Evolutionary conservation across 2,113 vertebrate species (phyloP).

Genomic region (Capricornis sumatraensis): DNA sequence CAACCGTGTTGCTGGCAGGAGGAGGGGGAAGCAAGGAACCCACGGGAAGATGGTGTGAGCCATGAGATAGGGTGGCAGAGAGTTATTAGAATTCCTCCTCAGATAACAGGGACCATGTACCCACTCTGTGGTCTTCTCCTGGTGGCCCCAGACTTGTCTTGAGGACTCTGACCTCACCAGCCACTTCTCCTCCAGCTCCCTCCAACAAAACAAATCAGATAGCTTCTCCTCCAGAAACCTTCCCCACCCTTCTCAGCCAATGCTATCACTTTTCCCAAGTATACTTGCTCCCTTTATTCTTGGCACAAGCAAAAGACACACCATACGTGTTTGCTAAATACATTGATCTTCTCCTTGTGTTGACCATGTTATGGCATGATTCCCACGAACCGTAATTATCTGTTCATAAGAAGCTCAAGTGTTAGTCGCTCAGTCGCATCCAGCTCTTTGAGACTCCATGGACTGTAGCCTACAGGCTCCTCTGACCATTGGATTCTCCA

Average conservation of each 20-base stretch:
- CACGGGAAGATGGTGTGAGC: accelerated
- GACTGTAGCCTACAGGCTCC: background rate
- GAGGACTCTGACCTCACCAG: background rate
- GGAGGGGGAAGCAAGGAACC: background rate
- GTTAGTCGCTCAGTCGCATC: background rate
- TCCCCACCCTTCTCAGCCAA: background rate
- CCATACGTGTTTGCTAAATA: background rate
- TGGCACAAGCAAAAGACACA: background rate
- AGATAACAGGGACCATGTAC: accelerated
- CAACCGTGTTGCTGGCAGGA: background rate
- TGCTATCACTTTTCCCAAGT: background rate
- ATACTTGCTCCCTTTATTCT: background rate
- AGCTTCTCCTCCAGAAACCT: background rate
- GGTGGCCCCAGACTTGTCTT: no score
- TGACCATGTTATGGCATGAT: background rate
- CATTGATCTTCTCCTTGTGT: background rate
- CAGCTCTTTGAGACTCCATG: background rate
- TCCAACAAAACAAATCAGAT: background rate
- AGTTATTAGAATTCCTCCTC: background rate
- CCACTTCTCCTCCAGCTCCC: background rate
- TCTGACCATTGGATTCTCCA: background rate
- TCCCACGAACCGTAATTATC: background rate
- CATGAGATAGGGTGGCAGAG: background rate
- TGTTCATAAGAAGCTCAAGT: background rate
- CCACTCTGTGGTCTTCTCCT: background rate